These are phyloP conservation scores for Argentina silus DNA, from an alignment of 2,797 vertebrate genomes.

Conservation along the genomic window DNA sequence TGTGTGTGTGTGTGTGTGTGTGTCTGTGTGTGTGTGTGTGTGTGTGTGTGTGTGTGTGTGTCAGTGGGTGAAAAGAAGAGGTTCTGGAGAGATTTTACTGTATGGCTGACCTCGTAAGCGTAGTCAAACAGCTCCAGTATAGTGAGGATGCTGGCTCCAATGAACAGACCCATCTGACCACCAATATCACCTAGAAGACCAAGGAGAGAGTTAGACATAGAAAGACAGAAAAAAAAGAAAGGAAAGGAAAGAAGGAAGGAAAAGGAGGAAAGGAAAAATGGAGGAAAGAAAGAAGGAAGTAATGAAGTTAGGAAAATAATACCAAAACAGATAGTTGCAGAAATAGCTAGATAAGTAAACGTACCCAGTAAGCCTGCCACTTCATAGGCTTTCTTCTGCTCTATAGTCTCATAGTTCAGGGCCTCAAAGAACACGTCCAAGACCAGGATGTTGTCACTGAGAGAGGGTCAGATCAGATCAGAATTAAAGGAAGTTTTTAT, in stretches of 20 bases:
- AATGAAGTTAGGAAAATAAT: too few relatives aligned
- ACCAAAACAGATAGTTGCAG: too few relatives aligned
- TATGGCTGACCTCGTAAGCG: conserved; percentile 88
- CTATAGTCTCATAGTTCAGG: conserved; percentile 98
- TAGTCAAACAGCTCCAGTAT: conserved; percentile 98
- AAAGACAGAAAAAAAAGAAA: not conserved
- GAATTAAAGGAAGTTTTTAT: not conserved
- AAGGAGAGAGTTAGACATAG: not conserved
- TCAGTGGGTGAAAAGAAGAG: not conserved
- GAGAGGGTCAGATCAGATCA: conserved; percentile 5
- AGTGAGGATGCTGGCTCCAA: conserved; percentile 97
- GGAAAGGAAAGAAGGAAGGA: not conserved
- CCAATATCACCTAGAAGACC: conserved; percentile 89
- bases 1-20: not conserved
- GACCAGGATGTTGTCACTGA: conserved; percentile 97
- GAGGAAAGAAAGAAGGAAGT: not conserved
- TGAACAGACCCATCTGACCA: conserved; percentile 97
- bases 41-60: conserved; percentile 2
- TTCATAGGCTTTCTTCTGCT: conserved; percentile 98
- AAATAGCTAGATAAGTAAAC: conserved; percentile 29
- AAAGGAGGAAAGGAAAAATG: not conserved
- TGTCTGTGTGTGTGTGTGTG: not conserved
- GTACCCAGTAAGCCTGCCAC: conserved; percentile 95
- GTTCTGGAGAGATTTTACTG: not conserved
- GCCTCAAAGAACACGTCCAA: conserved; percentile 99